phyloP scores from a whole-genome alignment of 2,113 vertebrate species.

The Microcebus lehilahytsara region DNA sequence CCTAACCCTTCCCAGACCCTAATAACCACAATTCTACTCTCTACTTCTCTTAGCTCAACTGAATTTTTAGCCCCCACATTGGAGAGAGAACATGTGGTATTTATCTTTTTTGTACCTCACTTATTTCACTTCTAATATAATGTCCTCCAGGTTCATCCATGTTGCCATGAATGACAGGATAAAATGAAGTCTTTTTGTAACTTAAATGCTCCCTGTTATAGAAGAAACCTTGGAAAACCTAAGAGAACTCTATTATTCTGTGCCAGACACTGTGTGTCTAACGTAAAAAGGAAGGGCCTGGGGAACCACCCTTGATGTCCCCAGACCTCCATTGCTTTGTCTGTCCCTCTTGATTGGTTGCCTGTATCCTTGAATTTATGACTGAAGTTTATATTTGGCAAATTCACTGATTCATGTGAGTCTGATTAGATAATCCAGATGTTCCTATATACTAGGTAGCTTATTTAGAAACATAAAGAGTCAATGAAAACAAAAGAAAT shows the following conservation, averaged over 20 bases:
- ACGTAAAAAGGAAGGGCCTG: neutral
- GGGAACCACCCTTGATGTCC: neutral
- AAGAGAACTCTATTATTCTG: neutral
- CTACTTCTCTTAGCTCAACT: neutral
- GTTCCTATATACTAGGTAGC: neutral
- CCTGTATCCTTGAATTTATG: neutral
- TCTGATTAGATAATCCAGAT: neutral
- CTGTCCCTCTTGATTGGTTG: neutral
- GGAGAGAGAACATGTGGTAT: neutral
- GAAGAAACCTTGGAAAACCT: neutral
- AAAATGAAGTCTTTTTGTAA: neutral
- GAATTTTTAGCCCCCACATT: neutral
- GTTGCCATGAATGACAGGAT: neutral
- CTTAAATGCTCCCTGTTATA: neutral
- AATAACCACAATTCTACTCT: neutral
- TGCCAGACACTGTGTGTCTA: neutral
- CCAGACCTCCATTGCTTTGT: neutral
- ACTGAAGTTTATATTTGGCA: neutral
- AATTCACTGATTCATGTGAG: neutral
- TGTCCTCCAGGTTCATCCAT: neutral
- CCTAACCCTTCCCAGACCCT: neutral
- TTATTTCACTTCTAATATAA: neutral
- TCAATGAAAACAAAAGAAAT: neutral
- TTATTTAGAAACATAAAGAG: neutral
- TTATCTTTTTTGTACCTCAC: neutral